phyloP scores from a whole-genome alignment of 2,888 invertebrate species.

The Acronicta leporina region DNA sequence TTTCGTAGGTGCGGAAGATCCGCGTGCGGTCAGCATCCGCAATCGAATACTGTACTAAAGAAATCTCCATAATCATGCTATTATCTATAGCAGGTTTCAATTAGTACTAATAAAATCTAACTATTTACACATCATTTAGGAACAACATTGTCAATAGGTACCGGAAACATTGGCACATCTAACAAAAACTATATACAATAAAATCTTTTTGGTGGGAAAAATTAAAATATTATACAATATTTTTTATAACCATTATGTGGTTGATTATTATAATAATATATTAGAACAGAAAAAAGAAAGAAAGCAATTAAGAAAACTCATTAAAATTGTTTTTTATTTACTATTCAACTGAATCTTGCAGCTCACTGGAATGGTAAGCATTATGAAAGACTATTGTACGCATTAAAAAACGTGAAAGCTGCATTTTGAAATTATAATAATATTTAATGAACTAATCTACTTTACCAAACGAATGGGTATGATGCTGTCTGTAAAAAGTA shows the following conservation, averaged over 20 bases:
- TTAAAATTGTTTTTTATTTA: background rate
- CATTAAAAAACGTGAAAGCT: too few relatives aligned
- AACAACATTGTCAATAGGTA: slow-evolving; percentile 17
- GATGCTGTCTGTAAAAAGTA: background rate
- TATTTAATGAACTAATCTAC: too few relatives aligned
- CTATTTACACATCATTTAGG: slow-evolving; percentile 31
- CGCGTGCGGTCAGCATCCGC: too few relatives aligned
- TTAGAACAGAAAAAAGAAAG: background rate
- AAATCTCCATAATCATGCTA: background rate
- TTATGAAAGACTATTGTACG: background rate
- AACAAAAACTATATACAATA: slow-evolving; percentile 23
- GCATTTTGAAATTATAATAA: too few relatives aligned
- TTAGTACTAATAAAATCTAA: slow-evolving; percentile 1
- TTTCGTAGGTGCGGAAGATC: too few relatives aligned
- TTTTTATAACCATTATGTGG: background rate
- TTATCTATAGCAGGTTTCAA: too few relatives aligned
- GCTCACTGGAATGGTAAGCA: background rate
- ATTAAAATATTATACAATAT: slow-evolving; percentile 2
- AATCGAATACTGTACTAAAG: background rate
- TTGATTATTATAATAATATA: background rate
- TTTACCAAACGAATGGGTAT: background rate
- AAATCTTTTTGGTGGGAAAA: slow-evolving; percentile 33
- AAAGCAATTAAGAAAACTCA: background rate
- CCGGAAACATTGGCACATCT: slow-evolving; percentile 29
- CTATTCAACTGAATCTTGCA: too few relatives aligned